Percentiles rank a stretch among this genome's conserved stretches.
These are phyloP conservation scores for Nephila pilipes DNA, from an alignment of 1,140 invertebrate genomes.

Conservation along the genomic window DNA sequence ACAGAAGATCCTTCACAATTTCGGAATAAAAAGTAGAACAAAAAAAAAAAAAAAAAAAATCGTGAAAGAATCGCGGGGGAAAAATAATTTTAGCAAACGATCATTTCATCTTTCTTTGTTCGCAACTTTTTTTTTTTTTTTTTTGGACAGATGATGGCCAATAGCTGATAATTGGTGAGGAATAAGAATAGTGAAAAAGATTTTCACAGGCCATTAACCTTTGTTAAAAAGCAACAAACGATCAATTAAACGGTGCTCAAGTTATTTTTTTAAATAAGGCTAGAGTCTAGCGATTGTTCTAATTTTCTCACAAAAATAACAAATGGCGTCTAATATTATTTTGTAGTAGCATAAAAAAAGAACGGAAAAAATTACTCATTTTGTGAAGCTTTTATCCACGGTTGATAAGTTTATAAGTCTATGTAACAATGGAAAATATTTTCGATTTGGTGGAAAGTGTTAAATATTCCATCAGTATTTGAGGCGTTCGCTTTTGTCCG, in stretches of 20 bases:
- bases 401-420: neutral
- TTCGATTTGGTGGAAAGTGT: conserved; percentile 42
- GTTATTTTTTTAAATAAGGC: neutral
- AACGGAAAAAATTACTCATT: neutral
- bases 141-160: neutral
- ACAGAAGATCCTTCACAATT: neutral
- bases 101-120: conserved; percentile 7
- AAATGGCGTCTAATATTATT: neutral
- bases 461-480: conserved; percentile 53
- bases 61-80: neutral
- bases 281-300: neutral
- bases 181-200: conserved; percentile 23
- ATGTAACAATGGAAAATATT: neutral
- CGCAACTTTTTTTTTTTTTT: conserved; percentile 21
- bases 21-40: neutral
- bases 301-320: conserved; percentile 20
- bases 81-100: conserved; percentile 34
- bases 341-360: neutral
- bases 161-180: conserved; percentile 64
- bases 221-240: conserved; percentile 55
- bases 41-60: neutral
- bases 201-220: conserved; percentile 60
- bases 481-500: neutral
- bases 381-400: neutral
- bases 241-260: conserved; percentile 53